Conservation (phyloP, 2,888 invertebrate species). For the Acanthosepion esculentum region DNA sequence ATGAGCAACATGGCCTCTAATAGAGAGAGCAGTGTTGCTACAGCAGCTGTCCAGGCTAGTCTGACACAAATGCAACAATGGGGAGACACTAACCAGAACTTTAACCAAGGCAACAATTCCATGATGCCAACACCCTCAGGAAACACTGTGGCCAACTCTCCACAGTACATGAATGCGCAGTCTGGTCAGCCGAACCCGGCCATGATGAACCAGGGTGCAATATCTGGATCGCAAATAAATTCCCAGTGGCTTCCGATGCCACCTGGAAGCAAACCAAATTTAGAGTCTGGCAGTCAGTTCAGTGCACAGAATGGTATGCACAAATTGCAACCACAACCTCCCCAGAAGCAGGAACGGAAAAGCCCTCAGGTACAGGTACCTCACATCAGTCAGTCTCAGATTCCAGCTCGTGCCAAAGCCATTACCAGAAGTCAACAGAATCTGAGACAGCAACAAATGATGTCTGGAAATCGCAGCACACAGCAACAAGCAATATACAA, state of each 20-base stretch:
- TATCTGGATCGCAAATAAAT: not conserved
- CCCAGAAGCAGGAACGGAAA: conserved; percentile 60
- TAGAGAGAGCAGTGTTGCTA: not conserved
- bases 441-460: conserved; percentile 60
- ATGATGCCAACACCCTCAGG: conserved; percentile 33
- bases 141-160: not conserved
- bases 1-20: not conserved
- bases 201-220: not conserved
- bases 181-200: conserved; percentile 33
- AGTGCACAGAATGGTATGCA: conserved; percentile 44
- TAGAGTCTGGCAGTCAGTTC: conserved; percentile 40
- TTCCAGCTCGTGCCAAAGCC: conserved; percentile 69
- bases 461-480: conserved; percentile 51
- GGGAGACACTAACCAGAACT: conserved; percentile 39
- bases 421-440: conserved; percentile 62
- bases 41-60: conserved; percentile 39
- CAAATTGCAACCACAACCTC: conserved; percentile 48
- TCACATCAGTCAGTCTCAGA: conserved; percentile 73
- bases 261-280: conserved; percentile 50
- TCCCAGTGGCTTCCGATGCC: conserved; percentile 46
- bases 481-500: conserved; percentile 46
- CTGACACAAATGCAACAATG: conserved; percentile 42
- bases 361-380: conserved; percentile 74
- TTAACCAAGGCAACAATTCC: conserved; percentile 39
- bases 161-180: not conserved